phyloP scores from a whole-genome alignment of 2,797 vertebrate species.

The Pogonophryne albipinna region DNA sequence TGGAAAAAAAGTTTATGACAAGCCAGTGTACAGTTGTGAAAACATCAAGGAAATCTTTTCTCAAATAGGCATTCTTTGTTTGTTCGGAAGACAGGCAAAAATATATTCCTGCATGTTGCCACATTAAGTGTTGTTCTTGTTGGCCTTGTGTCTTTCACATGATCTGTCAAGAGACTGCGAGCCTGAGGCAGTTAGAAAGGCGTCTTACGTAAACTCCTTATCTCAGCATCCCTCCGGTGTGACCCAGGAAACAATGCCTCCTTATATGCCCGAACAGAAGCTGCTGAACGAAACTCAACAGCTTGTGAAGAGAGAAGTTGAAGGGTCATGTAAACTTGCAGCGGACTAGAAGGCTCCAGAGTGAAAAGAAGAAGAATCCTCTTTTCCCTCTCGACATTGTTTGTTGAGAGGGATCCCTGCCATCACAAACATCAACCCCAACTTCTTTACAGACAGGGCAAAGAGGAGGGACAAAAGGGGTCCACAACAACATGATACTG shows the following conservation, averaged over 20 bases:
- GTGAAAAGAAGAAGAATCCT: slow-evolving; percentile 79
- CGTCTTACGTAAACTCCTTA: slow-evolving; percentile 77
- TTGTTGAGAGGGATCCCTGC: slow-evolving; percentile 71
- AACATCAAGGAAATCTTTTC: slow-evolving; percentile 67
- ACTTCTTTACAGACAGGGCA: slow-evolving; percentile 71
- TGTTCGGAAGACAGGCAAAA: slow-evolving; percentile 73
- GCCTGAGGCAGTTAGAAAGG: slow-evolving; percentile 67
- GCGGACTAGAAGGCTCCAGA: slow-evolving; percentile 71
- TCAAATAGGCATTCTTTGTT: slow-evolving; percentile 70
- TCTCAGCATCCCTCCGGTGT: slow-evolving; percentile 77
- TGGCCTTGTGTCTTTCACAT: slow-evolving; percentile 75
- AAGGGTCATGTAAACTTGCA: slow-evolving; percentile 86
- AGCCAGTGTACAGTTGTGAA: slow-evolving; percentile 48
- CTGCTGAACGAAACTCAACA: slow-evolving; percentile 74
- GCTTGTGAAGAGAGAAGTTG: slow-evolving; percentile 79
- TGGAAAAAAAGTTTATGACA: slow-evolving; percentile 56
- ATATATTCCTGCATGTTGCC: slow-evolving; percentile 70
- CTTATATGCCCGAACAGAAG: slow-evolving; percentile 78
- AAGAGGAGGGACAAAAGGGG: slow-evolving; percentile 61
- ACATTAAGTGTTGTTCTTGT: slow-evolving; percentile 62
- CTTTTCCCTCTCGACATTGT: slow-evolving; percentile 78
- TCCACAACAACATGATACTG: slow-evolving; percentile 64
- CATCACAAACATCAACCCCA: slow-evolving; percentile 72
- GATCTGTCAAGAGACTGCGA: slow-evolving; percentile 65
- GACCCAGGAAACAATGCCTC: slow-evolving; percentile 79